Evolutionary conservation across 2,888 invertebrate species (phyloP).

Genomic region (Diaprepes abbreviatus): DNA sequence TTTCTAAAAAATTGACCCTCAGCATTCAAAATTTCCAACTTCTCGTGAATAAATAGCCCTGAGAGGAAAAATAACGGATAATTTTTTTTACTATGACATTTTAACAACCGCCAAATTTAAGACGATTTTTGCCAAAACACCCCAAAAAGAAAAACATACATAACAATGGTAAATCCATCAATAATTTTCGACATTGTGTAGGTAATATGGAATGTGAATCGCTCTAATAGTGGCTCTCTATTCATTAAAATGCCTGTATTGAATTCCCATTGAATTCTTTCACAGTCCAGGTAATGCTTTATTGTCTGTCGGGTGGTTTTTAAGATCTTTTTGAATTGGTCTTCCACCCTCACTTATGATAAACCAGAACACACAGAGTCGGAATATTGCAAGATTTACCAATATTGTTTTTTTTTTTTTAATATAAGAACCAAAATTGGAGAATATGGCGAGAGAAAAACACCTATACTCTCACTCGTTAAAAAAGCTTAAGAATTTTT

Average conservation of each 20-base stretch:
- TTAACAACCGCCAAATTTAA: neutral
- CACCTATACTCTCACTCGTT: too few species aligned
- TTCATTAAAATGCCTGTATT: slow-evolving; percentile 40
- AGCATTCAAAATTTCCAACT: too few species aligned
- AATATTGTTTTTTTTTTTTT: too few species aligned
- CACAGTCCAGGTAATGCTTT: slow-evolving; percentile 32
- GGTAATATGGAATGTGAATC: slow-evolving; percentile 30
- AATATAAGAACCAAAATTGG: too few species aligned
- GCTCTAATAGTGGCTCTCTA: slow-evolving; percentile 32
- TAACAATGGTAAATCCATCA: slow-evolving; percentile 31
- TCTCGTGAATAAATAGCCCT: too few species aligned
- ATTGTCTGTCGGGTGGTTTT: slow-evolving; percentile 25
- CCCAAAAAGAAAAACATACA: slow-evolving; percentile 7
- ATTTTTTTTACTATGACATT: too few species aligned
- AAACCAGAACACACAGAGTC: slow-evolving; percentile 2
- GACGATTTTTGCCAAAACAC: neutral
- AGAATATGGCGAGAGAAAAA: too few species aligned
- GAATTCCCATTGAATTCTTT: slow-evolving; percentile 40
- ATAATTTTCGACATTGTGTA: slow-evolving; percentile 27
- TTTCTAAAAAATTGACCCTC: too few species aligned
- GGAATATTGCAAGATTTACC: neutral
- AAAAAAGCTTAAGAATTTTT: too few species aligned
- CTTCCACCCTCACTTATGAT: slow-evolving; percentile 30
- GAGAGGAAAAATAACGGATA: too few species aligned
- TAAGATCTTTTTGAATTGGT: slow-evolving; percentile 16